A percentile compares a stretch with the other conserved stretches of the same genome.
These are phyloP conservation scores for Trididemnum miniatum DNA, from an alignment of 23 tunicate species.

Conservation along the genomic window DNA sequence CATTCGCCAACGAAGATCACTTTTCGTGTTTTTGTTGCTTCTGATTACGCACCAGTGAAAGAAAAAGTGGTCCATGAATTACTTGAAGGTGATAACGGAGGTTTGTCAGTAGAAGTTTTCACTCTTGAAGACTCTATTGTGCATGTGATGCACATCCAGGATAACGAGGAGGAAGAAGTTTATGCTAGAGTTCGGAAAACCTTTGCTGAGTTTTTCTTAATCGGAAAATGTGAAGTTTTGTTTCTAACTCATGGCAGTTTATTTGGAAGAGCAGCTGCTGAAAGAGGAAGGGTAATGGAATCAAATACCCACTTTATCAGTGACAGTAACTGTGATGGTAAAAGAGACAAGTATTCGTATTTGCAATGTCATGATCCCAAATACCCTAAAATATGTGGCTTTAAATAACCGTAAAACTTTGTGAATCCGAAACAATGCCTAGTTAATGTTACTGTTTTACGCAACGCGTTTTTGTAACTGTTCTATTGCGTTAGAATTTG, in stretches of 20 bases:
- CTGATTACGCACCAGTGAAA: conserved; percentile 61
- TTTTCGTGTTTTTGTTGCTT: conserved; percentile 82
- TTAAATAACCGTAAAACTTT: too few species aligned
- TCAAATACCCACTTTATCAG: conserved; percentile 56
- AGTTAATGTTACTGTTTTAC: too few species aligned
- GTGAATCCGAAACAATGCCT: too few species aligned
- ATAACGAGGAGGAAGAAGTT: conserved; percentile 26
- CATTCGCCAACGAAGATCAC: neutral
- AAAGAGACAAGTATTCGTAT: conserved; percentile 86
- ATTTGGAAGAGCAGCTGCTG: conserved; percentile 86
- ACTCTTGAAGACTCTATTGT: conserved; percentile 76
- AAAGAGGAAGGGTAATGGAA: conserved; percentile 43
- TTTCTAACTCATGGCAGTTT: conserved; percentile 93
- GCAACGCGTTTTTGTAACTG: too few species aligned
- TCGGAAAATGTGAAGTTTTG: conserved; percentile 64
- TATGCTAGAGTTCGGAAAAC: conserved; percentile 57
- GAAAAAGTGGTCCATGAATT: conserved; percentile 51
- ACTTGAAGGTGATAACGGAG: neutral
- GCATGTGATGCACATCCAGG: conserved; percentile 79
- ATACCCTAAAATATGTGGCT: conserved; percentile 65
- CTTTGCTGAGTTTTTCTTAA: conserved; percentile 77
- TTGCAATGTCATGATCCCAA: conserved; percentile 87
- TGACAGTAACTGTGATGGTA: conserved; percentile 86
- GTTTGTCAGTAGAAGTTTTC: conserved; percentile 49
- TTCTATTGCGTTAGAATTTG: too few species aligned